phyloP scores from a whole-genome alignment of 2,113 vertebrate genomes.

The Prunella himalayana region DNA sequence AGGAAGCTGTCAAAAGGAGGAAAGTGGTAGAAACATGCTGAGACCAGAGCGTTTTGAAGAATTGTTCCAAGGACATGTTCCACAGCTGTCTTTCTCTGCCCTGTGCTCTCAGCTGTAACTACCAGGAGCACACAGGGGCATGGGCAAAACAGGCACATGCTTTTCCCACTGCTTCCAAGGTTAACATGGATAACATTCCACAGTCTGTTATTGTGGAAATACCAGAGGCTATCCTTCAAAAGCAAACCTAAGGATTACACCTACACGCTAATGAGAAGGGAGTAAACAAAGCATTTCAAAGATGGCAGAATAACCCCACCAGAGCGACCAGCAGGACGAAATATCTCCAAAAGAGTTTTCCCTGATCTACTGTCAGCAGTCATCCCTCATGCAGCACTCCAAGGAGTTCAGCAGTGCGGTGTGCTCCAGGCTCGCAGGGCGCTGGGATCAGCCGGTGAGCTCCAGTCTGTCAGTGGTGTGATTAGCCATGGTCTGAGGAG shows the following conservation, averaged over 20 bases:
- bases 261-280: not conserved
- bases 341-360: not conserved
- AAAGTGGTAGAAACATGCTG: not conserved
- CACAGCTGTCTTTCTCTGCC: not conserved
- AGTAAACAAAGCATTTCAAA: not conserved
- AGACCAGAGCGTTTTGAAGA: not conserved
- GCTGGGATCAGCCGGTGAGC: not conserved
- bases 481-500: conserved; percentile 60
- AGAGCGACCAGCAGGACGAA: not conserved
- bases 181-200: not conserved
- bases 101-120: not conserved
- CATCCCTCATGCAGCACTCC: not conserved
- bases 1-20: conserved; percentile 1
- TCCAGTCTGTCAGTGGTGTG: conserved; percentile 52
- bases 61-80: not conserved
- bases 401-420: not conserved
- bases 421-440: fast-evolving
- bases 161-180: not conserved
- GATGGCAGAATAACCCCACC: not conserved
- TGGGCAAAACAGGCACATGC: not conserved
- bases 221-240: not conserved
- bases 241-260: not conserved
- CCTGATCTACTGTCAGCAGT: not conserved
- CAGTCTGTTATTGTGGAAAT: not conserved
- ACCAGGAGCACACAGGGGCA: not conserved